These are phyloP conservation scores for Saturnia pavonia DNA, from an alignment of 2,888 invertebrate species.

Conservation along the genomic window DNA sequence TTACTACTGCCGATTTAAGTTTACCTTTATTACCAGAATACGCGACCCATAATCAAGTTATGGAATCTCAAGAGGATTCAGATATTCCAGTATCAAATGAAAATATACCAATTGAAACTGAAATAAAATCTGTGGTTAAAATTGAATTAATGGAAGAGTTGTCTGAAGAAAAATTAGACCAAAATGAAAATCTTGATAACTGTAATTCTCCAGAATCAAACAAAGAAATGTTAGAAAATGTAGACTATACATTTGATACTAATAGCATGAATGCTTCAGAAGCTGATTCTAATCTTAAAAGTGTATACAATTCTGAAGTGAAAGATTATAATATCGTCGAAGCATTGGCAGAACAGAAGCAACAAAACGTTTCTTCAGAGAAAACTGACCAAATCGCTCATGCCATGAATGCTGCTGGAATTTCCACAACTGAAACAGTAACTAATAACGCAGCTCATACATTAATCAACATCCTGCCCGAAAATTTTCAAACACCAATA, in stretches of 20 bases:
- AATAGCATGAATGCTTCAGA: constrained; percentile 27
- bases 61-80: constrained; percentile 43
- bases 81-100: constrained; percentile 43
- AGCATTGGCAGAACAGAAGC: constrained; percentile 33
- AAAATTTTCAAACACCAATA: constrained; percentile 62
- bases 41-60: constrained; percentile 49
- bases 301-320: constrained; percentile 35
- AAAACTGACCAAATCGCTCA: constrained; percentile 73
- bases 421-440: constrained; percentile 53
- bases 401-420: constrained; percentile 75
- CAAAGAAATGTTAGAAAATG: constrained; percentile 31
- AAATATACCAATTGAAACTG: constrained; percentile 53
- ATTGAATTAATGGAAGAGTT: constrained; percentile 59
- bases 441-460: constrained; percentile 57
- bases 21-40: constrained; percentile 65
- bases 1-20: constrained; percentile 70
- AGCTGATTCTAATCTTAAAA: constrained; percentile 34
- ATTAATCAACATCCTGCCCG: constrained; percentile 77
- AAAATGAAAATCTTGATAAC: constrained; percentile 41
- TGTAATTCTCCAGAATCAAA: constrained; percentile 23
- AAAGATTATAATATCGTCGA: constrained; percentile 33
- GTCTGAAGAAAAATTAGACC: constrained; percentile 50
- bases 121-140: constrained; percentile 56
- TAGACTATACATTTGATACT: constrained; percentile 34
- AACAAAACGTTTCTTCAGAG: constrained; percentile 49